phyloP scores from a whole-genome alignment of 2,113 vertebrate species.

The Hyaena hyaena region DNA sequence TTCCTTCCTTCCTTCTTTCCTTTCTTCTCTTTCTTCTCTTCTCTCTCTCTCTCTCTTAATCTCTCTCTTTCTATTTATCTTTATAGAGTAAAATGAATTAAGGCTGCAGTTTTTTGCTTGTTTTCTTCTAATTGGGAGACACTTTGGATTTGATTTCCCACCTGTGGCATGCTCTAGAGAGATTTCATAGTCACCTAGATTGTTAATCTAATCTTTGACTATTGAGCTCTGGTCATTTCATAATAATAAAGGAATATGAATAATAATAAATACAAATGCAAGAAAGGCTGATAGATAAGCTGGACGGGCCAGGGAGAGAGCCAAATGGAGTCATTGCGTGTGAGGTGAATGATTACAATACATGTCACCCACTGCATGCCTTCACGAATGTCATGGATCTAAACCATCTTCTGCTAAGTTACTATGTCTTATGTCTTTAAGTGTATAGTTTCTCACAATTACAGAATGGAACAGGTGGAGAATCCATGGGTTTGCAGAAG shows the following conservation, averaged over 20 bases:
- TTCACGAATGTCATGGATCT: background rate
- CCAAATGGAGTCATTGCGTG: background rate
- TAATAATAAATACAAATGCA: background rate
- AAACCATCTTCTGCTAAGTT: background rate
- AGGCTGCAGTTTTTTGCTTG: slow-evolving; percentile 75
- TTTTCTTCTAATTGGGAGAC: slow-evolving; percentile 64
- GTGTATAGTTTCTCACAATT: slow-evolving; percentile 66
- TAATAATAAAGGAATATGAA: background rate
- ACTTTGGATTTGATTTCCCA: slow-evolving; percentile 51
- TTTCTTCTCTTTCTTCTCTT: background rate
- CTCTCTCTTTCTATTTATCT: background rate
- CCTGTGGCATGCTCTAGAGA: background rate
- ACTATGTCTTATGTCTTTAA: background rate
- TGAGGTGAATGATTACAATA: background rate
- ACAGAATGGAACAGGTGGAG: background rate
- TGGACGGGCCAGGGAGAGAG: background rate
- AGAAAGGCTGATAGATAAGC: background rate
- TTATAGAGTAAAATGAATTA: slow-evolving; percentile 72
- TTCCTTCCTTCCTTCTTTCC: background rate
- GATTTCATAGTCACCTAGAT: background rate
- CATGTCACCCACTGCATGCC: background rate
- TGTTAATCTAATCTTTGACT: background rate
- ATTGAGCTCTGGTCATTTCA: background rate
- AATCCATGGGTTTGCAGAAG: slow-evolving; percentile 5
- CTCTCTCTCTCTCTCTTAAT: background rate